Conservation (phyloP, 2,888 invertebrate genomes). For the Apotomis capreana region DNA sequence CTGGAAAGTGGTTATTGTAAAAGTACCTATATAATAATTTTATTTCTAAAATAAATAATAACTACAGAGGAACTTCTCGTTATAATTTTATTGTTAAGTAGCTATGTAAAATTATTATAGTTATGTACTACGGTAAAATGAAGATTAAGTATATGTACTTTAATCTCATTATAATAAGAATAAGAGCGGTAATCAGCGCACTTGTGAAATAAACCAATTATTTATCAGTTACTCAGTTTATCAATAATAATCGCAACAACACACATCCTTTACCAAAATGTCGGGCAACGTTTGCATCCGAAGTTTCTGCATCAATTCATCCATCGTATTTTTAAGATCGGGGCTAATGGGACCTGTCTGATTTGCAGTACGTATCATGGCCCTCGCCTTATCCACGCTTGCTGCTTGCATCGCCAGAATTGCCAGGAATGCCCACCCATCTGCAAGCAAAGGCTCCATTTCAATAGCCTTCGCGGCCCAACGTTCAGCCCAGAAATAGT, state of each 20-base stretch:
- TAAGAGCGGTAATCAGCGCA: too few relatives aligned
- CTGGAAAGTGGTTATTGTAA: too few relatives aligned
- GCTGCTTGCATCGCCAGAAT: slow-evolving; percentile 65
- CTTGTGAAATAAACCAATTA: too few relatives aligned
- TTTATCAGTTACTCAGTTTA: neutral
- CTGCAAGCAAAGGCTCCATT: slow-evolving; percentile 67
- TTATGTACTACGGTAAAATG: too few relatives aligned
- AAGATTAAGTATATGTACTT: too few relatives aligned
- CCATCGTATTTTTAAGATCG: slow-evolving; percentile 65
- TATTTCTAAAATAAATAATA: too few relatives aligned
- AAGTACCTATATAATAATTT: too few relatives aligned
- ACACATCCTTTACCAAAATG: slow-evolving; percentile 64
- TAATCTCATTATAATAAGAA: too few relatives aligned
- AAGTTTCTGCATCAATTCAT: slow-evolving; percentile 57
- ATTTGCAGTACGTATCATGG: slow-evolving; percentile 69
- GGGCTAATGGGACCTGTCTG: slow-evolving; percentile 67
- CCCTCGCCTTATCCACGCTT: slow-evolving; percentile 62
- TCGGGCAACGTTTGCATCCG: slow-evolving; percentile 63
- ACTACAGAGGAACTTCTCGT: too few relatives aligned
- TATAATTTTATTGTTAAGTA: too few relatives aligned
- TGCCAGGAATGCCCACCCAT: slow-evolving; percentile 75
- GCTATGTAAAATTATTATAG: too few relatives aligned
- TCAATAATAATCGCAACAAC: slow-evolving; percentile 64
- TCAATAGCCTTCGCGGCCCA: slow-evolving; percentile 73
- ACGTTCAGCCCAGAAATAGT: slow-evolving; percentile 64